Base-by-base conservation (phyloP, 2,888 invertebrate genomes). In the Anagyrus pseudococci region DNA sequence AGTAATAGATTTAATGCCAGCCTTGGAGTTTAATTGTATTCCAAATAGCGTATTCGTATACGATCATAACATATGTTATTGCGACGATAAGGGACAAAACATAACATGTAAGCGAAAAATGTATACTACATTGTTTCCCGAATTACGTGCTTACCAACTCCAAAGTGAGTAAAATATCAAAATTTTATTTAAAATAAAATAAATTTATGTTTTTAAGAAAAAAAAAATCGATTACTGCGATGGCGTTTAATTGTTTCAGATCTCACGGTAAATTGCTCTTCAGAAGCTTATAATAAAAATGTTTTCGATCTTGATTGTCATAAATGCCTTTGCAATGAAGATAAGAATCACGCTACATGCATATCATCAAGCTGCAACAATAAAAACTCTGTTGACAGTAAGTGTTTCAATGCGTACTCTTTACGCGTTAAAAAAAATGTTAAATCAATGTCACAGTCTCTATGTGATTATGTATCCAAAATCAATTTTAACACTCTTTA, bases 51-150 rank as follows among this genome's bases (percentile, higher is more conserved):
- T 54, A 13, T 64, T 64, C 15, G 48, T 2, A 13, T 60, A 64
- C 23, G 61, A 64, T 57, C 61, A 61, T 49, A 61, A 55, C 44
- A 22, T 49, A 13, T 61, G 61, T 19, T 49, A 33, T 33, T 61
- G 61, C 26, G 47, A 61, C 13, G 13, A 37, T 7, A 19, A 49
- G 1, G 61, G 61, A 1, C 43, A 29, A 22, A 33, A 61, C 19
- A 29, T 61, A 13, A 55, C 43, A 0, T 61, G 61, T n/a, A 44
- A 55, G 26, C 49, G 55, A 20, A 48, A 55, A 37, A 49, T 55
- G 25, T 61, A 25, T 20, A 44, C 49, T 1, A 48, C 44, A 4
- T 15, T 61, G n/a, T 7, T 41, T 15, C 49, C 55, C 4, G 20
- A 49, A 25, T n/a, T 61, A 4, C 25, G 55, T 25, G 25, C 23